Evolutionary conservation across 2,113 vertebrate genomes (phyloP), one percentile per base, ranked within the genome.

Genomic region (Micronisus gabar): DNA sequence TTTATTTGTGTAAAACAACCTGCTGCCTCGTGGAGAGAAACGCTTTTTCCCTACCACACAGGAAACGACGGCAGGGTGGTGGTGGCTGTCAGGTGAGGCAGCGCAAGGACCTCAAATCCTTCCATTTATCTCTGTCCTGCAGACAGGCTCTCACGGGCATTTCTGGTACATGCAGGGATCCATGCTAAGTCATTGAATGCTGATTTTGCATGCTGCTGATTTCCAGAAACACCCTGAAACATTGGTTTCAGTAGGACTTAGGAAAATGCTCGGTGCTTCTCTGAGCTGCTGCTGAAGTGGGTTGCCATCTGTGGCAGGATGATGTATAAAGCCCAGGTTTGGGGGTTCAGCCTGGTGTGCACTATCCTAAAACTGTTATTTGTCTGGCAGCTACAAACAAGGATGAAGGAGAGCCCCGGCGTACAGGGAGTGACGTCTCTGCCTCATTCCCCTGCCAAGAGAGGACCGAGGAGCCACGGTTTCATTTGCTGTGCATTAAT

Each of bases 381-480:
- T 17, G 43, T 40, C 3, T 36, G 65, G 52, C 19, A 87, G 47
- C n/a, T 90, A 47, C 50, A 79, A 74, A n/a, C 27, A 15, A 34
- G 47, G 32, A 52, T 79, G 81, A 66, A 61, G 66, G 40, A 88
- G 36, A 82, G 34, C 40, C 32, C n/a, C 3, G 2, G 38, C 0
- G 0, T 16, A 30, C 0, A 0, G 13, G 71, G 41, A 43, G 30
- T 0, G 0, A 16, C 1, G 7, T 40, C 27, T 79, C 43, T 63
- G 38, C 67, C 58, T 75, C 0, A 0, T 53, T 81, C 38, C 38
- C 23, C n/a, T 88, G 90, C 82, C 55, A 52, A 41, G 79, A 72
- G 41, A 43, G 47, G 66, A 15, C 34, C 0, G 0, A 53, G 38
- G 59, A 81, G 59, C 41, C 52, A 9, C 0, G 0, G 36, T 26